Percentiles rank a stretch among this genome's conserved stretches.
phyloP scores from a whole-genome alignment of 2,113 vertebrate genomes.

The Lasiurus borealis region DNA sequence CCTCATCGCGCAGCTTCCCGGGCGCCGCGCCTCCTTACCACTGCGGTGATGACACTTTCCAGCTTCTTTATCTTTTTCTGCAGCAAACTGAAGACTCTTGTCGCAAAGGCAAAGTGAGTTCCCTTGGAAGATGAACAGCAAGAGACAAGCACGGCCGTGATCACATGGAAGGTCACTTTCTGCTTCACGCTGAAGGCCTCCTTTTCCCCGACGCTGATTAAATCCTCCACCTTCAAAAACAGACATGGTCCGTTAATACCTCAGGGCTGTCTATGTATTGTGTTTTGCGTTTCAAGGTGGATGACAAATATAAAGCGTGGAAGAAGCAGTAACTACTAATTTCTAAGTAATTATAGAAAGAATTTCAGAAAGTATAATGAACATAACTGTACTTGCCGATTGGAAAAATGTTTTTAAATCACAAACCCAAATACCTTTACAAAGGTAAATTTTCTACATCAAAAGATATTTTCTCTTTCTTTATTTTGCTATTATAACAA shows the following conservation, averaged over 20 bases:
- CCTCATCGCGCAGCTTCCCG: neutral
- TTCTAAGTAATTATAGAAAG: slow-evolving; percentile 35
- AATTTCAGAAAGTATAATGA: slow-evolving; percentile 1
- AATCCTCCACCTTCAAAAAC: slow-evolving; percentile 88
- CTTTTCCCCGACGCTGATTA: slow-evolving; percentile 81
- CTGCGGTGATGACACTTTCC: slow-evolving; percentile 3
- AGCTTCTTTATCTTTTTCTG: slow-evolving; percentile 87
- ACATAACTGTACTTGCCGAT: neutral
- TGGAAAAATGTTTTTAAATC: neutral
- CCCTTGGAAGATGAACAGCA: slow-evolving; percentile 88
- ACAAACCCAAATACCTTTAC: neutral
- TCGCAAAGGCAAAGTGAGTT: slow-evolving; percentile 89
- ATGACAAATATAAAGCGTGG: slow-evolving; percentile 22
- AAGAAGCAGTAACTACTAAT: neutral
- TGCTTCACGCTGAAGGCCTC: slow-evolving; percentile 85
- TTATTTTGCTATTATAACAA: slow-evolving; percentile 48
- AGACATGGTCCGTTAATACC: neutral
- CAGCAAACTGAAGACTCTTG: slow-evolving; percentile 89
- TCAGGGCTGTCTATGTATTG: neutral
- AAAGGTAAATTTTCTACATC: neutral
- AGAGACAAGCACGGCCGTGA: slow-evolving; percentile 89
- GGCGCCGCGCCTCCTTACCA: slow-evolving; percentile 85
- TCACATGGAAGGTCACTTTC: slow-evolving; percentile 87
- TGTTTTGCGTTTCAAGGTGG: neutral
- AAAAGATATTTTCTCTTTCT: slow-evolving; percentile 26